phyloP scores from a whole-genome alignment of 2,113 vertebrate species.

The Aptenodytes patagonicus region DNA sequence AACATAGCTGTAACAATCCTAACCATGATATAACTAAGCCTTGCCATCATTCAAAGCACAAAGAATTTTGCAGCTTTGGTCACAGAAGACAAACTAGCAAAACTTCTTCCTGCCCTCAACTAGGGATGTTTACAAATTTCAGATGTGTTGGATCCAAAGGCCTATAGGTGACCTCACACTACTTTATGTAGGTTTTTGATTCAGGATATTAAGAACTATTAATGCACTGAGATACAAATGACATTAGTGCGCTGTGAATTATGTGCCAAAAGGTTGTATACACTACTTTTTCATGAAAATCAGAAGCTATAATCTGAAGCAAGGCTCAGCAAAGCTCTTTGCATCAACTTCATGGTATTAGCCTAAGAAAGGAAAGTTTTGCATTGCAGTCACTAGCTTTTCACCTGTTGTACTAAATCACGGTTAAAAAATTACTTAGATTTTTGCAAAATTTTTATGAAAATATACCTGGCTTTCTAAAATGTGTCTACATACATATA shows the following conservation, averaged over 20 bases:
- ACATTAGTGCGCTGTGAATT: background rate
- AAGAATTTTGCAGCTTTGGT: background rate
- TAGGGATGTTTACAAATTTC: background rate
- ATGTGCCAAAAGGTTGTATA: background rate
- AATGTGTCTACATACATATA: background rate
- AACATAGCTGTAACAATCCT: background rate
- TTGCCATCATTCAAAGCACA: background rate
- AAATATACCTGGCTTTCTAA: background rate
- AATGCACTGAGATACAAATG: background rate
- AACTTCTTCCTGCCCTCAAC: background rate
- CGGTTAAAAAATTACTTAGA: background rate
- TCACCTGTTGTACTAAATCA: background rate
- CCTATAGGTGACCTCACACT: background rate
- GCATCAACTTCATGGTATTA: background rate
- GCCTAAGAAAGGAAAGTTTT: background rate
- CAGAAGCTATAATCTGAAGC: background rate
- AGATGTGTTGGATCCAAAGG: background rate
- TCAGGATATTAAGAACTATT: background rate
- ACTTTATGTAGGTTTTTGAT: background rate
- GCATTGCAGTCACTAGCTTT: background rate
- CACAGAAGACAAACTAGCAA: background rate
- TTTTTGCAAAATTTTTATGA: background rate
- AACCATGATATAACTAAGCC: background rate
- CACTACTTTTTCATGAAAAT: background rate
- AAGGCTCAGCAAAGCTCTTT: background rate